Percentiles rank a stretch among this genome's conserved stretches.
Conservation (phyloP, 1,140 invertebrate genomes). For the Drosophila baimaii region DNA sequence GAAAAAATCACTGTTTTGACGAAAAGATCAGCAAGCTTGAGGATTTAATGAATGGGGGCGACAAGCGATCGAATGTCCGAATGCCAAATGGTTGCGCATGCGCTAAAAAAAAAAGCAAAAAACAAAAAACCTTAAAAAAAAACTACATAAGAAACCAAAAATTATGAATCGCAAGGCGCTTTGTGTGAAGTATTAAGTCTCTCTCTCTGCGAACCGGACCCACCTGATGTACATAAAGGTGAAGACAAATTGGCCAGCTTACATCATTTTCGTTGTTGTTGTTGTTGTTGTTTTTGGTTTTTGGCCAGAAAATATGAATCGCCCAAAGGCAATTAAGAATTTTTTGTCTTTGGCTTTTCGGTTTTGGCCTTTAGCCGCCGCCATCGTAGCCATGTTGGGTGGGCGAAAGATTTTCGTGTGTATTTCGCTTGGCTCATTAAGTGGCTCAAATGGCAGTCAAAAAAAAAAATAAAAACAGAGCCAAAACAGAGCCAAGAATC, state of each 20-base stretch:
- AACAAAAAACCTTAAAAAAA: neutral
- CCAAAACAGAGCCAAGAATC: conserved; percentile 56
- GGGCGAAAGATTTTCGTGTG: conserved; percentile 52
- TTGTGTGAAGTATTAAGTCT: too few species aligned
- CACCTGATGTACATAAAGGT: conserved; percentile 68
- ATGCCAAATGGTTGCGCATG: conserved; percentile 47
- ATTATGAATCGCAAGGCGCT: conserved; percentile 42
- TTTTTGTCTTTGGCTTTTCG: conserved; percentile 41
- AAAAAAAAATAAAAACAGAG: conserved; percentile 14
- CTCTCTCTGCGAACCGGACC: conserved; percentile 29
- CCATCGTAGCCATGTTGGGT: conserved; percentile 37
- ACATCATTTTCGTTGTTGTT: conserved; percentile 71
- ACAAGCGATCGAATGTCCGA: conserved; percentile 35
- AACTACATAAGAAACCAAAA: too few species aligned
- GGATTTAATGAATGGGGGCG: conserved; percentile 38
- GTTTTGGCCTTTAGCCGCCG: conserved; percentile 32
- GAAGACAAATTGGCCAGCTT: conserved; percentile 77
- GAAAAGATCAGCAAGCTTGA: conserved; percentile 14
- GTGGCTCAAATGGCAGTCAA: conserved; percentile 56
- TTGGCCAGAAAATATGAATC: conserved; percentile 41
- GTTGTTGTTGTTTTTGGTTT: too few species aligned
- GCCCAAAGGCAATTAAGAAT: conserved; percentile 76
- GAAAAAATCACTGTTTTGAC: conserved; percentile 1
- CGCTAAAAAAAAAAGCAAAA: conserved; percentile 3
- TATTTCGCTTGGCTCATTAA: conserved; percentile 56